Conservation (phyloP, 2,797 vertebrate genomes). For the Melopsittacus undulatus region DNA sequence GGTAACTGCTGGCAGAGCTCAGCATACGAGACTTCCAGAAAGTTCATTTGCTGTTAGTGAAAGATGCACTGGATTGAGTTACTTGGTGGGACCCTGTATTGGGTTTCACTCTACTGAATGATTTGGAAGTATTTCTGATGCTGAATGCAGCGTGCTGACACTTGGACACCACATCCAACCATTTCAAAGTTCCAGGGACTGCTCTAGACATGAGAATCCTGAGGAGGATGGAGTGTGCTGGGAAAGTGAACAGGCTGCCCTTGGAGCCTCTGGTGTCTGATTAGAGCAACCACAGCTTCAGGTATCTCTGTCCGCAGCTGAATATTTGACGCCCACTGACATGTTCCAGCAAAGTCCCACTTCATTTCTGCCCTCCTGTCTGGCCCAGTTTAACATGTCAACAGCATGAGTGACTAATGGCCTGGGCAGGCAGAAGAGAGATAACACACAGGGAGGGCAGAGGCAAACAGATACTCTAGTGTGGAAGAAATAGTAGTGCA, state of each 20-base stretch:
- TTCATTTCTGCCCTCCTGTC: not conserved
- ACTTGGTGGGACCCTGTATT: not conserved
- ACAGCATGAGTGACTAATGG: not conserved
- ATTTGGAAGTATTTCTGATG: not conserved
- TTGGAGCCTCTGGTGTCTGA: not conserved
- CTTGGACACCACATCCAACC: not conserved
- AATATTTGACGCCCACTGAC: not conserved
- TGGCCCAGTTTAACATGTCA: not conserved
- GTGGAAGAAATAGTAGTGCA: not conserved
- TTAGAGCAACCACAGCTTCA: not conserved
- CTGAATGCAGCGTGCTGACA: not conserved
- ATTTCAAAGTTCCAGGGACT: not conserved
- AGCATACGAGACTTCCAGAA: not conserved
- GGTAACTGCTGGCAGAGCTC: not conserved
- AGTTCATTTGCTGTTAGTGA: not conserved
- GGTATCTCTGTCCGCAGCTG: not conserved
- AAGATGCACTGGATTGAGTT: not conserved
- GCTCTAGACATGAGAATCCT: not conserved
- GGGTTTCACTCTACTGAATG: not conserved
- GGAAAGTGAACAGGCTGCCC: not conserved
- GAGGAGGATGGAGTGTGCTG: not conserved
- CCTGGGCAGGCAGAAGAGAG: not conserved
- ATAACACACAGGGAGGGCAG: not conserved
- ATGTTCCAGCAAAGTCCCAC: slow-evolving; percentile 1
- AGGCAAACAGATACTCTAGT: not conserved